Percentiles rank a stretch among this genome's conserved stretches.
Evolutionary conservation across 2,113 vertebrate species (phyloP).

Genomic region (Phyllostomus hastatus): DNA sequence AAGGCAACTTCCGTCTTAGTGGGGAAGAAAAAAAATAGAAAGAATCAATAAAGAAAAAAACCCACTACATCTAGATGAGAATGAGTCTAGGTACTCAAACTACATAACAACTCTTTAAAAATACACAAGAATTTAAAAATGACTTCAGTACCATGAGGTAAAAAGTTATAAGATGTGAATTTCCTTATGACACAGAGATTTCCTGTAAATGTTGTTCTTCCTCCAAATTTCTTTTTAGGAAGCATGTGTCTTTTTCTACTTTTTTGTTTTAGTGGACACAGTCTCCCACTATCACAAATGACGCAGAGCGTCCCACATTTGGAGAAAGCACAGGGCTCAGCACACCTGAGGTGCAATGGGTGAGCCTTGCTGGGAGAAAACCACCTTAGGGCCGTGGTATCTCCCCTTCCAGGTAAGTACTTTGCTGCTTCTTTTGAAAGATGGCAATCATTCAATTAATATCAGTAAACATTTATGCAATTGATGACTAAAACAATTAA

Average conservation of each 20-base stretch:
- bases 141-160: neutral
- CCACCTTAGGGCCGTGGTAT: neutral
- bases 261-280: neutral
- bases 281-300: neutral
- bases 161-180: neutral
- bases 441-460: neutral
- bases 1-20: conserved; percentile 50
- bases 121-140: neutral
- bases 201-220: neutral
- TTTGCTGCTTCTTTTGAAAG: neutral
- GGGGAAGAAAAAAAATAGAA: neutral
- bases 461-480: neutral
- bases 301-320: neutral
- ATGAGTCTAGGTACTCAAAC: conserved; percentile 39
- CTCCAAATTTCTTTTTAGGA: neutral
- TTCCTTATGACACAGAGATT: neutral
- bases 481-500: neutral
- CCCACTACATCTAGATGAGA: neutral
- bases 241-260: neutral
- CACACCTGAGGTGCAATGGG: neutral
- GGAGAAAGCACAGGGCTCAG: neutral
- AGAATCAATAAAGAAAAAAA: neutral
- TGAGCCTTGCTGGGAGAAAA: neutral
- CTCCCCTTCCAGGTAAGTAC: neutral
- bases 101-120: neutral